Evolutionary conservation across 2,113 vertebrate species (phyloP).

Genomic region (Nothobranchius kuhntae): DNA sequence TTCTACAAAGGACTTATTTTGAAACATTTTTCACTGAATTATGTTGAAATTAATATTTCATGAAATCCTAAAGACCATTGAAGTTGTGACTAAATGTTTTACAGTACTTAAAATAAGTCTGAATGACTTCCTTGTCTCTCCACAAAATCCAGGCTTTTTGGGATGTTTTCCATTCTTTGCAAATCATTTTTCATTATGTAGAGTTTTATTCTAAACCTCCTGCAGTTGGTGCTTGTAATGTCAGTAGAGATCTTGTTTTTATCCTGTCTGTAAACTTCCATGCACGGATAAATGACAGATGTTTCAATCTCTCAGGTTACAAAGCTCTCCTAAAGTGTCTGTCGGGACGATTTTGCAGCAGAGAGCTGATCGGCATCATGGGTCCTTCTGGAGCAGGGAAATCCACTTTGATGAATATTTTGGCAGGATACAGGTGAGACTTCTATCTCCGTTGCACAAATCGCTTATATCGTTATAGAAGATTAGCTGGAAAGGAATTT

Average conservation of each 20-base stretch:
- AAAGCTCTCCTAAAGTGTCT: conserved; percentile 98
- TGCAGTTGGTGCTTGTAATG: no score
- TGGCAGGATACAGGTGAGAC: conserved; percentile 94
- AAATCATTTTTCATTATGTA: no score
- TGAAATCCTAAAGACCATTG: no score
- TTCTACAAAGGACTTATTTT: no score
- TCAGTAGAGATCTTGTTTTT: background rate
- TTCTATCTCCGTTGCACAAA: background rate
- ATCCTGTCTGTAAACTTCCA: background rate
- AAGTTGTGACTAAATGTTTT: no score
- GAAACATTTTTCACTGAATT: no score
- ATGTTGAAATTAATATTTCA: no score
- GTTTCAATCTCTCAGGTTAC: conserved; percentile 81
- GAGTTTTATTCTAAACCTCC: no score
- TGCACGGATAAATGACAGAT: conserved; percentile 1
- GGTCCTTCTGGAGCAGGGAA: conserved; percentile 96
- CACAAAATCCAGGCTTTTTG: no score
- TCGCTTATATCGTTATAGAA: background rate
- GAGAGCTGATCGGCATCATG: conserved; percentile 97
- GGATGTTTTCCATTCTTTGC: no score
- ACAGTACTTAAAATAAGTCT: no score
- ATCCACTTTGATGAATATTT: conserved; percentile 97
- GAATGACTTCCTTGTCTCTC: no score
- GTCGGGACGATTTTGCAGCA: conserved; percentile 92
- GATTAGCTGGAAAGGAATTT: background rate